These are phyloP conservation scores for Caenorhabditis macrosperma DNA, from an alignment of 2,888 invertebrate species.

Conservation along the genomic window DNA sequence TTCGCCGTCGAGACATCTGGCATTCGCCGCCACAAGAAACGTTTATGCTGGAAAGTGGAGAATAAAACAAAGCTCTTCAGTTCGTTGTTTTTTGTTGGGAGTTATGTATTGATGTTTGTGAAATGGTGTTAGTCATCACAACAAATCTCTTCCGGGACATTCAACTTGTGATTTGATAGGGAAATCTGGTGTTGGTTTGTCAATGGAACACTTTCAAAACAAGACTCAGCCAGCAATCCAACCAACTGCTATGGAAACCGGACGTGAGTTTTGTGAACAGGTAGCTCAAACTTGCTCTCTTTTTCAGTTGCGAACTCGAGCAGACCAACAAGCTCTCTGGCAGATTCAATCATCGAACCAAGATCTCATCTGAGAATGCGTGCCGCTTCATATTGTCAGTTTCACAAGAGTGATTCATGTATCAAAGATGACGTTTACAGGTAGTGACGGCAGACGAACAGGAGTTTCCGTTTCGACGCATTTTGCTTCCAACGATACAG, in stretches of 20 bases:
- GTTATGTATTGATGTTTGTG: slow-evolving; percentile 1
- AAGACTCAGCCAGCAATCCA: not conserved
- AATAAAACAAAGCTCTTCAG: slow-evolving; percentile 1
- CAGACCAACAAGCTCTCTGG: slow-evolving; percentile 6
- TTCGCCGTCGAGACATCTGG: slow-evolving; percentile 22
- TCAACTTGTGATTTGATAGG: slow-evolving; percentile 12
- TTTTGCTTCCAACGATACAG: slow-evolving; percentile 16
- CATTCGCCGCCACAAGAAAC: not conserved
- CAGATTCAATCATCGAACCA: slow-evolving; percentile 7
- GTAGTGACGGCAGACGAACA: not conserved
- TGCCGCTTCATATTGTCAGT: slow-evolving; percentile 20
- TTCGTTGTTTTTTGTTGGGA: slow-evolving; percentile 1
- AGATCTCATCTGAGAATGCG: slow-evolving; percentile 1
- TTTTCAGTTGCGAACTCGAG: not conserved
- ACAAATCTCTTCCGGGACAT: not conserved
- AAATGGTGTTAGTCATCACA: not conserved
- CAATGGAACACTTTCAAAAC: not conserved
- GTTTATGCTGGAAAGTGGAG: not conserved
- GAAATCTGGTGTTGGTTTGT: not conserved
- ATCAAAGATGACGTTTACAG: slow-evolving; percentile 11
- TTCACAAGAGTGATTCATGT: not conserved
- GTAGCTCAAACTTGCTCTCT: not conserved
- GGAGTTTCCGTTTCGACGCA: slow-evolving; percentile 6
- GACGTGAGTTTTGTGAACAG: not conserved
- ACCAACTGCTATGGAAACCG: not conserved